A percentile compares a stretch with the other conserved stretches of the same genome.
Evolutionary conservation across 2,797 vertebrate species (phyloP).

Genomic region (Tangara arthus): DNA sequence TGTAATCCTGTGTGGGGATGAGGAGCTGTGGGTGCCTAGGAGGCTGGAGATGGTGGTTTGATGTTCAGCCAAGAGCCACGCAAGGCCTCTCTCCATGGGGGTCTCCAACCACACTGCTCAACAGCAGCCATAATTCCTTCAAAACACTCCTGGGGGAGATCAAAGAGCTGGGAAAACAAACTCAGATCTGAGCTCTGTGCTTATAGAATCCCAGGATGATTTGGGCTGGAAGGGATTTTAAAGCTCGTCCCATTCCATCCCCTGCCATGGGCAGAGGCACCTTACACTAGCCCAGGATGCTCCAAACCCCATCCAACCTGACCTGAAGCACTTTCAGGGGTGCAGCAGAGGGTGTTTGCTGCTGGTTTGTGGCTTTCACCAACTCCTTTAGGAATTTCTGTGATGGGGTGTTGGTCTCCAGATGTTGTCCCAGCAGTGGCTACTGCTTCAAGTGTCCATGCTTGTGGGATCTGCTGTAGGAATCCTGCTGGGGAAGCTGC

Average conservation of each 20-base stretch:
- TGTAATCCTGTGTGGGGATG: neutral
- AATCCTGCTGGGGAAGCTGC: too few relatives aligned
- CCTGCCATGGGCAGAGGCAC: neutral
- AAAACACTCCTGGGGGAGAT: neutral
- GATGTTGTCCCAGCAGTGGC: too few relatives aligned
- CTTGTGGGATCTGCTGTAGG: too few relatives aligned
- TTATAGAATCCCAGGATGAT: neutral
- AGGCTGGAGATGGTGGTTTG: neutral
- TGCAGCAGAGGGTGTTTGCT: neutral
- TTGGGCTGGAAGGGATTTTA: neutral
- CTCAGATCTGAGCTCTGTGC: neutral
- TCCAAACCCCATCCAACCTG: neutral
- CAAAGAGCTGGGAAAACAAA: neutral
- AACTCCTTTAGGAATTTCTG: neutral
- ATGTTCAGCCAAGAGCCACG: neutral
- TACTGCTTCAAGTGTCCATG: too few relatives aligned
- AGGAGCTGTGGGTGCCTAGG: neutral
- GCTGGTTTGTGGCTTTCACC: neutral
- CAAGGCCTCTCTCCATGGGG: neutral
- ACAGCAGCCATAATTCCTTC: neutral
- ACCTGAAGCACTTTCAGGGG: neutral
- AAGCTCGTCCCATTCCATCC: rapidly evolving
- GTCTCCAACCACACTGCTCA: neutral
- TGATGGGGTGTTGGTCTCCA: neutral
- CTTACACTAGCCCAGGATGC: neutral